A percentile compares a stretch with the other conserved stretches of the same genome.
phyloP scores from a whole-genome alignment of 2,797 vertebrate species.

The Simalia tracyae region DNA sequence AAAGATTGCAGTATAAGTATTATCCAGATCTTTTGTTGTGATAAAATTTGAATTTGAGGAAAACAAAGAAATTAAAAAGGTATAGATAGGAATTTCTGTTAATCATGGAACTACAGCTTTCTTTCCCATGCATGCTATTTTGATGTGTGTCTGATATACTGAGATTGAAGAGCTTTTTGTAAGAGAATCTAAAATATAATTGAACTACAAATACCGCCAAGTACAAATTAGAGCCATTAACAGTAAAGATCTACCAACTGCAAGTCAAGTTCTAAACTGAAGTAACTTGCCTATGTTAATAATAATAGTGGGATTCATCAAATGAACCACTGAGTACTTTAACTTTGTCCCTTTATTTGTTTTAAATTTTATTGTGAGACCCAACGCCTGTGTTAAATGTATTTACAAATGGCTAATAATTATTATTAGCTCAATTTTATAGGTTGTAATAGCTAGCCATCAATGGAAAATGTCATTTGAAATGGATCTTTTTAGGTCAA shows the following conservation, averaged over 20 bases:
- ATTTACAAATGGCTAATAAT: not conserved
- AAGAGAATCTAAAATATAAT: not conserved
- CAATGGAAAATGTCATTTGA: not conserved
- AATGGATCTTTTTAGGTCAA: not conserved
- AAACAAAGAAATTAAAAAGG: slow-evolving; percentile 27
- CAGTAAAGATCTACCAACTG: not conserved
- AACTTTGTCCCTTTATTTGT: not conserved
- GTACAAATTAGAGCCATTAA: not conserved
- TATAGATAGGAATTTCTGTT: not conserved
- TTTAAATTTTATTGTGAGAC: not conserved
- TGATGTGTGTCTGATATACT: not conserved
- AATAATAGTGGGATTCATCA: not conserved
- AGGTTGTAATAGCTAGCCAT: not conserved
- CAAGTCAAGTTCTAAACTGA: not conserved
- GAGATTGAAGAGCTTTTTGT: not conserved
- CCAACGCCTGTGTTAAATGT: not conserved
- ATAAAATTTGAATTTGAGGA: not conserved
- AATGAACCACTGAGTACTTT: not conserved
- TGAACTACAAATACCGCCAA: not conserved
- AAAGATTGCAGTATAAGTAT: not conserved
- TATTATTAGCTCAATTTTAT: not conserved
- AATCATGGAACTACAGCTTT: not conserved
- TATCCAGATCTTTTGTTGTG: not conserved
- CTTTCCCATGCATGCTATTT: not conserved
- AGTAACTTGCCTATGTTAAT: not conserved